Evolutionary conservation across 2,113 vertebrate species (phyloP).

Genomic region (Crotalus horridus): DNA sequence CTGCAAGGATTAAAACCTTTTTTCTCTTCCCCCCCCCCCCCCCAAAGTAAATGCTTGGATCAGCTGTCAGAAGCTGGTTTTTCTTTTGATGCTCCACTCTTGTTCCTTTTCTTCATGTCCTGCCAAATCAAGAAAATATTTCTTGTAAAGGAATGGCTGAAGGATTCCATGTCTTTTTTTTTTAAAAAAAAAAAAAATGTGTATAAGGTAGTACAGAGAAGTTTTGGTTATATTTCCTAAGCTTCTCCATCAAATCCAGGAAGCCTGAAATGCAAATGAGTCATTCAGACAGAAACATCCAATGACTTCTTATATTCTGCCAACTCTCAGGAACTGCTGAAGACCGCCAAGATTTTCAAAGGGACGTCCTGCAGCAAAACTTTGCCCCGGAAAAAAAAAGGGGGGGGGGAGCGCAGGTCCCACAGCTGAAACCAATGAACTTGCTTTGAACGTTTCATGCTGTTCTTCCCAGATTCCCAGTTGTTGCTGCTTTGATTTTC

Average conservation of each 20-base stretch:
- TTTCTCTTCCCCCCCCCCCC: neutral
- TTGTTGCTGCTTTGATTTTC: neutral
- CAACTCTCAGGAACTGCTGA: neutral
- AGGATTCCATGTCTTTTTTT: neutral
- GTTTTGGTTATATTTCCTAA: neutral
- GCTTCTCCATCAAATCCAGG: conserved; percentile 14
- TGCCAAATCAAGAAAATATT: conserved; percentile 2
- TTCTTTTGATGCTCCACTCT: neutral
- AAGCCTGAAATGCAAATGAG: neutral
- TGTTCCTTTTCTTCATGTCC: neutral
- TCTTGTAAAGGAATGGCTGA: neutral
- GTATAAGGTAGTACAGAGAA: conserved; percentile 21
- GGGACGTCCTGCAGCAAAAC: neutral
- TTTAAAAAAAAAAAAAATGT: neutral
- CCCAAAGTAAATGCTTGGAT: neutral
- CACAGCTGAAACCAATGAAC: neutral
- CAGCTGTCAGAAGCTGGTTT: neutral
- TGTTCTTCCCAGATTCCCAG: neutral
- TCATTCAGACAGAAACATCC: neutral
- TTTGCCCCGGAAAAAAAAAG: neutral
- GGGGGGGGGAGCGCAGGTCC: neutral
- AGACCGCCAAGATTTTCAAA: neutral
- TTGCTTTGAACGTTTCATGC: neutral
- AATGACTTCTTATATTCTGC: neutral
- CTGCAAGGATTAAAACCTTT: neutral